Evolutionary conservation across 2,888 invertebrate species (phyloP), one percentile per base, ranked within the genome.

Genomic region (Hypolimnas misippus): DNA sequence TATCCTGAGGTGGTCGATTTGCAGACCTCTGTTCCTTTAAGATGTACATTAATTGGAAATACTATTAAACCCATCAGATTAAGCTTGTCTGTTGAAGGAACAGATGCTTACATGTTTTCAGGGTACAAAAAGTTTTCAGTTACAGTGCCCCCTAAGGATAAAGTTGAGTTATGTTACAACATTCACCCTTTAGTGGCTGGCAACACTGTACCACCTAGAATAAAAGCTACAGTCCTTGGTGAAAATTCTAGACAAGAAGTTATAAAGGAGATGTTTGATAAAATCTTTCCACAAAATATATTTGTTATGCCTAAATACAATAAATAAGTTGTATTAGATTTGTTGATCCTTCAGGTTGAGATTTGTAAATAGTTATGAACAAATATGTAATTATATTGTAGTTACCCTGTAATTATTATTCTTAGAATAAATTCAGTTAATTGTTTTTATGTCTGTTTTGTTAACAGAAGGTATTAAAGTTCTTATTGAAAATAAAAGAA

Each of bases 21-120:
- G 17, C 93, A 95, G 67, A 94, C 94, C 21, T 95, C 96, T 14
- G 90, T 96, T 71, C 93, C 94, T n/a, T 89, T 96, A 8, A 93
- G 93, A 57, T 96, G 97, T 79, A 93, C 93, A 69, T 87, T 98
- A 59, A 93, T 93, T 76, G 97, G 97, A 77, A 94, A 95, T 71
- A 95, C 96, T 0, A 92, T 93, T 51, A 93, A 93, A 63, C 93
- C 97, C 40, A 93, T 96, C 62, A 95, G 96, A 66, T 87, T 97
- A 35, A 94, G 94, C 72, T 86, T 97, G 40, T 93, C 93, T 57
- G 95, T 97, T 88, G 97, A 97, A 73, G 95, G 96, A 6, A 96
- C 95, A 63, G 98, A 98, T 82, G 96, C 96, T 42, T 98, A 98
- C 82, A 98, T 98, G 96, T 98, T 97, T 88, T 95, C 98, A 65